Evolutionary conservation across 37 sponge, comb jelly and placozoan genomes (phyloP).

Genomic region (Oopsacas minuta): DNA sequence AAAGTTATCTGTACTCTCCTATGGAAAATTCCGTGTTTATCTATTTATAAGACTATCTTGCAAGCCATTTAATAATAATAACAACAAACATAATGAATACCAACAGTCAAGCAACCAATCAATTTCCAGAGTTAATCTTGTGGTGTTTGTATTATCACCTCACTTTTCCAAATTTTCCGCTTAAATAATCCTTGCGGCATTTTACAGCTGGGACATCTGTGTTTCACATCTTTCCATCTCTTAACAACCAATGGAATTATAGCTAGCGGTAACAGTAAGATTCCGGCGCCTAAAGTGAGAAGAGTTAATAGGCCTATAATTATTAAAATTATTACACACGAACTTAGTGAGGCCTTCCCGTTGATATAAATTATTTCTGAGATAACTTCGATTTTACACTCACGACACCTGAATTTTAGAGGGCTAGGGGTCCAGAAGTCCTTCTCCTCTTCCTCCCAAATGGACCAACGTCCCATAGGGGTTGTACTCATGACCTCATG

Average conservation of each 20-base stretch:
- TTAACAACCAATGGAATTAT: slow-evolving; percentile 2
- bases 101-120: no score
- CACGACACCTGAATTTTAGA: neutral
- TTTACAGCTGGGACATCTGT: neutral
- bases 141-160: no score
- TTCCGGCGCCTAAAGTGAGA: neutral
- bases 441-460: neutral
- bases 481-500: neutral
- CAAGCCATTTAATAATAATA: no score
- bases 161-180: neutral
- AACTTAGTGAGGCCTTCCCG: neutral
- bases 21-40: no score
- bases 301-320: neutral
- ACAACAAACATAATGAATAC: no score
- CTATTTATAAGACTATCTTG: no score
- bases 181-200: neutral
- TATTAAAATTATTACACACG: neutral
- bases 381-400: neutral
- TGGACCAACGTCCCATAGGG: no score
- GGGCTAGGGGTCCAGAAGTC: neutral
- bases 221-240: neutral
- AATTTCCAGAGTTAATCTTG: no score
- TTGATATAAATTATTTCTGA: neutral
- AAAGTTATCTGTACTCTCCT: no score
- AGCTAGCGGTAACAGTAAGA: neutral